Conservation (phyloP, 2,113 vertebrate genomes). For the Hippocampus comes region DNA sequence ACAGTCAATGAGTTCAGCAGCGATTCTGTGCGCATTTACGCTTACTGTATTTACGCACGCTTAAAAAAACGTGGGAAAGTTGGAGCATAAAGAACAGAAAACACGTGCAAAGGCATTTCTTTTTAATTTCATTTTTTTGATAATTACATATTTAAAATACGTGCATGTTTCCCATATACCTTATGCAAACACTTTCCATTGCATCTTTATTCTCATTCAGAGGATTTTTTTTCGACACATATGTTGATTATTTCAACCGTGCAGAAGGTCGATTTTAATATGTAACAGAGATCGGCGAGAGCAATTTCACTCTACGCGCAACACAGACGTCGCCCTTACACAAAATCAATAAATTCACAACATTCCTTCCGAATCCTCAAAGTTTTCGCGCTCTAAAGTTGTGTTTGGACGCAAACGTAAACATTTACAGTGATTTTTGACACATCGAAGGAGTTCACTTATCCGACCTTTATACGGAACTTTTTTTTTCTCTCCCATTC, state of each 20-base stretch:
- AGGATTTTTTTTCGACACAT: background rate
- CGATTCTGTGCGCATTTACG: background rate
- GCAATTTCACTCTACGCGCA: background rate
- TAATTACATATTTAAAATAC: background rate
- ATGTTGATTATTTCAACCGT: background rate
- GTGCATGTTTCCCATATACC: background rate
- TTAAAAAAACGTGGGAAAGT: background rate
- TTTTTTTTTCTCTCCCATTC: no score
- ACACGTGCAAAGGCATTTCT: background rate
- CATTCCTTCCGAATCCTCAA: background rate
- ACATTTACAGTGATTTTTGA: background rate
- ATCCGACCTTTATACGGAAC: background rate
- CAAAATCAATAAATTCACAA: background rate
- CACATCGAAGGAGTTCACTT: background rate
- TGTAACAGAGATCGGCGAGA: constrained; percentile 4
- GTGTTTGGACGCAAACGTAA: background rate
- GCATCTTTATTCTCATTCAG: background rate
- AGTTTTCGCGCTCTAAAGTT: background rate
- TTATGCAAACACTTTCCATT: constrained; percentile 13
- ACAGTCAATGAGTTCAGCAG: background rate
- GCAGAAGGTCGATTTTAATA: background rate
- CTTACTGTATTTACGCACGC: background rate
- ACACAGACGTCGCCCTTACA: background rate
- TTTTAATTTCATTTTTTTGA: background rate
- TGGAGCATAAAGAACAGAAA: background rate